Conservation (phyloP, 2,888 invertebrate genomes). For the Aporophyla nigra region DNA sequence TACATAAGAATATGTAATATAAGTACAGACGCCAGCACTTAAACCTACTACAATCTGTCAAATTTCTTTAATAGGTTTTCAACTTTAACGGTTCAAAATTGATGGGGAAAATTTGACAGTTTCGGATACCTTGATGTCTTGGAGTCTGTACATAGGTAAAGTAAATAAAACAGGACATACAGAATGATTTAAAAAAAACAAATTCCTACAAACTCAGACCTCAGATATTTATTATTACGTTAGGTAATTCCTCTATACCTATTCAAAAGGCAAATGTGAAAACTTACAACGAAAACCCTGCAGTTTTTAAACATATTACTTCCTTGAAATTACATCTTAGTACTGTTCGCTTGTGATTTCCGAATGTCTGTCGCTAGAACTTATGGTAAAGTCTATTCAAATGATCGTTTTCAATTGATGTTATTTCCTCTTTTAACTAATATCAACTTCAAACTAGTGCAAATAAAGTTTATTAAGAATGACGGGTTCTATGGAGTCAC, state of each 20-base stretch:
- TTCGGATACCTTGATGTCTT: too few species aligned
- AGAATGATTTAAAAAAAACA: conserved; percentile 2
- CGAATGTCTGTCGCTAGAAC: conserved; percentile 5
- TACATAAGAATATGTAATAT: conserved; percentile 22
- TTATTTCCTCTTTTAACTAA: background rate
- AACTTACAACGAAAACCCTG: conserved; percentile 22
- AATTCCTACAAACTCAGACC: conserved; percentile 3
- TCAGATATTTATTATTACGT: conserved; percentile 9
- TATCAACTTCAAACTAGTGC: background rate
- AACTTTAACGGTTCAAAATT: too few species aligned
- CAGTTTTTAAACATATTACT: conserved; percentile 18
- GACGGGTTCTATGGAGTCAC: background rate
- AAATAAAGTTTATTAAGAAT: background rate
- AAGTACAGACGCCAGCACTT: too few species aligned
- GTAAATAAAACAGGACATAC: background rate
- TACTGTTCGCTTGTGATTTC: background rate
- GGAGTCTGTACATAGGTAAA: too few species aligned
- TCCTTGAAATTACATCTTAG: conserved; percentile 9
- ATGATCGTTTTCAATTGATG: background rate
- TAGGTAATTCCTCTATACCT: conserved; percentile 2
- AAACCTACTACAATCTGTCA: too few species aligned
- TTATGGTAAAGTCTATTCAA: background rate
- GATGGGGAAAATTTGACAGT: too few species aligned
- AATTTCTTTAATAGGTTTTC: too few species aligned
- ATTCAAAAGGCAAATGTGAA: conserved; percentile 20